Evolutionary conservation across 2,888 invertebrate genomes (phyloP).

Genomic region (Neoscelio sp.): DNA sequence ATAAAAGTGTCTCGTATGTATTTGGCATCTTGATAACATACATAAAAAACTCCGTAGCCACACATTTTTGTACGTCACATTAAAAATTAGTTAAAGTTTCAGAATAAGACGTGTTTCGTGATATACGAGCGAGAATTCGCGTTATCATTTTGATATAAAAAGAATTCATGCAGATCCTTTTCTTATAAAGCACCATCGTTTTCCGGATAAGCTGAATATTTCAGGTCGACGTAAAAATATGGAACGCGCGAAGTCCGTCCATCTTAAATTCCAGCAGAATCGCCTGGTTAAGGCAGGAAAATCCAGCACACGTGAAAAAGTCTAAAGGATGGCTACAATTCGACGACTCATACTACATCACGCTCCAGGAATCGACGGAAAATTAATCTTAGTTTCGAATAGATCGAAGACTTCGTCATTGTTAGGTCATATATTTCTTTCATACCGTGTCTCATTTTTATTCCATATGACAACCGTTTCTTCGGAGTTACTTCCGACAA

Average conservation of each 20-base stretch:
- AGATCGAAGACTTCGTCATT: constrained; percentile 64
- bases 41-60: too few relatives aligned
- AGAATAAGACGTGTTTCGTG: constrained; percentile 28
- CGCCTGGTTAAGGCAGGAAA: constrained; percentile 24
- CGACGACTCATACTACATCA: constrained; percentile 21
- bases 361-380: constrained; percentile 14
- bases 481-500: constrained; percentile 37
- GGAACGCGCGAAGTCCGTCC: constrained; percentile 48
- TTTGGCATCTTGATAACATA: too few relatives aligned
- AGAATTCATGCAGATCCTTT: constrained; percentile 45
- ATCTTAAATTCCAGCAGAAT: constrained; percentile 50
- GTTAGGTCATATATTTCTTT: constrained; percentile 61
- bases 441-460: constrained; percentile 57
- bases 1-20: too few relatives aligned
- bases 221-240: constrained; percentile 58
- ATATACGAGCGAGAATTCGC: constrained; percentile 26
- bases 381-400: constrained; percentile 63
- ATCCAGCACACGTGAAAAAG: constrained; percentile 40
- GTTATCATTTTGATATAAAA: constrained; percentile 50
- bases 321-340: constrained; percentile 44
- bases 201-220: constrained; percentile 55
- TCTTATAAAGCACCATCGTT: constrained; percentile 55
- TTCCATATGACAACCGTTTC: constrained; percentile 57
- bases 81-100: constrained; percentile 11
- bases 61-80: background rate